Percentiles rank a stretch among this genome's conserved stretches.
Conservation (phyloP, 2,888 invertebrate species). For the Athalia cordata region DNA sequence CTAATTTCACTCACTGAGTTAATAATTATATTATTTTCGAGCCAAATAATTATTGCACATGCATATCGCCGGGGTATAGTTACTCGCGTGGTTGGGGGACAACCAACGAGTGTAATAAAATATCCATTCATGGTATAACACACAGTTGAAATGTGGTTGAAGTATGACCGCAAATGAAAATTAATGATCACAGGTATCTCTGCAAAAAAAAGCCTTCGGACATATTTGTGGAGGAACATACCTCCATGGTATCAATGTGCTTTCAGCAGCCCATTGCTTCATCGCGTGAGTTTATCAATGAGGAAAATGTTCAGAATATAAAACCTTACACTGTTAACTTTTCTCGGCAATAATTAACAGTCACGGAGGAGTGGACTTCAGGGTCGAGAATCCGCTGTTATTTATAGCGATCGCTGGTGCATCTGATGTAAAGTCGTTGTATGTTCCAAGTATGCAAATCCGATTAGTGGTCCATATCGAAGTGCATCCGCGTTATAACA, state of each 20-base stretch:
- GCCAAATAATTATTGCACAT: not conserved
- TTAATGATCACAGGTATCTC: conserved; percentile 10
- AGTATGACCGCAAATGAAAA: not conserved
- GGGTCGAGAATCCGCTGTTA: not conserved
- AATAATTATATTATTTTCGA: not conserved
- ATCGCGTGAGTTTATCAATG: not conserved
- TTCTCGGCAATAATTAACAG: not conserved
- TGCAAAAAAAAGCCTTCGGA: conserved; percentile 8
- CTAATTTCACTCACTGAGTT: not conserved
- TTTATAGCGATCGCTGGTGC: conserved; percentile 12
- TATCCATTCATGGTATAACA: conserved; percentile 11
- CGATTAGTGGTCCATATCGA: conserved; percentile 4
- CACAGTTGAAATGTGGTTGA: not conserved
- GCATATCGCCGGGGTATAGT: conserved; percentile 7
- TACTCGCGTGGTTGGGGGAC: conserved; percentile 6
- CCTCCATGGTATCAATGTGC: conserved; percentile 1
- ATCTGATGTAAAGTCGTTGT: conserved; percentile 9
- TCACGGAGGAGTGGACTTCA: not conserved
- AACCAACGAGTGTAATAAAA: not conserved
- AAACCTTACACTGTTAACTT: not conserved
- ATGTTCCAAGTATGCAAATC: conserved; percentile 9
- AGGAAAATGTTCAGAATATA: not conserved
- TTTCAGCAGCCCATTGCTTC: conserved; percentile 20
- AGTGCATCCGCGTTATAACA: conserved; percentile 5
- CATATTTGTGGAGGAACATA: conserved; percentile 19